Evolutionary conservation across 37 sponge, comb jelly and placozoan species (phyloP), one percentile per base, ranked within the genome.

Genomic region (Tethya wilhelma): DNA sequence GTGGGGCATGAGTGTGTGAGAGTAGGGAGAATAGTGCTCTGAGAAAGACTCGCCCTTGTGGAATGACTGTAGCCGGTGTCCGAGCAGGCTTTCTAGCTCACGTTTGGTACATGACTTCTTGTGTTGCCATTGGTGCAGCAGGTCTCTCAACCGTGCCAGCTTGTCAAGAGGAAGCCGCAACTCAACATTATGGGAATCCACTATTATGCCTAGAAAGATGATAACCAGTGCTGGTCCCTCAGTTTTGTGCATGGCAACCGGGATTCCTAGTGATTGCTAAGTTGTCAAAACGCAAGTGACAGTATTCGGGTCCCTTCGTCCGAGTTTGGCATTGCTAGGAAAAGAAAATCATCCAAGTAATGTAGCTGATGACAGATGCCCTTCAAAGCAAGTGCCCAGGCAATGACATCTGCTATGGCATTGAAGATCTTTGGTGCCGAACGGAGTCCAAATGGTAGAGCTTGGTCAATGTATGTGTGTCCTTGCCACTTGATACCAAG

Each of bases 401-500:
- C 17, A 23, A 11, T 36, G 17, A 28, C 40, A 17, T 67, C 67
- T 67, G 67, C 67, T 9, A 30, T 39, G 9, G 37, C 67, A 7
- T 6, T 36, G 11, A 34, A 49, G 34, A 26, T 32, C 34, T 67
- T 17, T 14, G 67, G 67, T 37, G 67, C 67, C 34, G 62, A 60
- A 23, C 62, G 14, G n/a, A 60, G 25, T 6, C 62, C 62, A 60
- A 60, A 60, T n/a, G n/a, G 53, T 49, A 77, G 78, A 40, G 33
- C 62, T 2, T 29, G 36, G 36, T 70, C 56, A 11, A 80, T 23
- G 45, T 56, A 80, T 3, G 34, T 37, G 28, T 68, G 22, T 3
- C 56, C 70, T 31, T 70, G 14, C 70, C 81, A 80, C 45, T 17
- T 4, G 26, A 80, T 56, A 23, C 33, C 71, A 22, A 69, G 32